phyloP scores from a whole-genome alignment of 2,113 vertebrate species.

The Thryonomys swinderianus region DNA sequence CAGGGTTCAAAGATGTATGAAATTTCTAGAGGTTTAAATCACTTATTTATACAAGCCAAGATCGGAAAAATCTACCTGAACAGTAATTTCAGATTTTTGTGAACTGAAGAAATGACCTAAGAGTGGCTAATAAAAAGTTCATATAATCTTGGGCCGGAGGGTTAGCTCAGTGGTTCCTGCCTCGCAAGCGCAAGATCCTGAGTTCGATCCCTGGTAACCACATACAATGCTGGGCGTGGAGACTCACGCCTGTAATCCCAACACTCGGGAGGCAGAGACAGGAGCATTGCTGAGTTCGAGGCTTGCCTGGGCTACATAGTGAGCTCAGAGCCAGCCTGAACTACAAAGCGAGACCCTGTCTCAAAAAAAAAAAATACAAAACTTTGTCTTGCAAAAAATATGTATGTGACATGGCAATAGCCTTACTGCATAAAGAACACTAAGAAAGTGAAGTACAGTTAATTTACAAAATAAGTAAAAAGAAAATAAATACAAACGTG shows the following conservation, averaged over 20 bases:
- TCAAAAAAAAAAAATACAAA: too few relatives aligned
- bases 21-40: slow-evolving; percentile 47
- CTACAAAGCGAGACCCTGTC: too few relatives aligned
- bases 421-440: neutral
- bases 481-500: slow-evolving; percentile 7
- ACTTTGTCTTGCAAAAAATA: neutral
- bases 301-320: too few relatives aligned
- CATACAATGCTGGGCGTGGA: too few relatives aligned
- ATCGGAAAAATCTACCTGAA: neutral
- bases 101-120: neutral
- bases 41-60: neutral
- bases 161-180: too few relatives aligned
- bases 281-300: too few relatives aligned
- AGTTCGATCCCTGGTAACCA: too few relatives aligned
- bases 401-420: neutral
- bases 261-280: too few relatives aligned
- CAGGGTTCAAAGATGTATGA: slow-evolving; percentile 6
- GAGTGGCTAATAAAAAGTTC: neutral
- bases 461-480: slow-evolving; percentile 32
- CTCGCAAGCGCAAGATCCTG: too few relatives aligned
- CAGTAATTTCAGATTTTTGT: slow-evolving; percentile 30
- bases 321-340: too few relatives aligned
- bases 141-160: too few relatives aligned
- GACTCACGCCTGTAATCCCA: too few relatives aligned
- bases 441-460: neutral